Evolutionary conservation across 2,888 invertebrate species (phyloP).

Genomic region (Crocallis elinguaria): DNA sequence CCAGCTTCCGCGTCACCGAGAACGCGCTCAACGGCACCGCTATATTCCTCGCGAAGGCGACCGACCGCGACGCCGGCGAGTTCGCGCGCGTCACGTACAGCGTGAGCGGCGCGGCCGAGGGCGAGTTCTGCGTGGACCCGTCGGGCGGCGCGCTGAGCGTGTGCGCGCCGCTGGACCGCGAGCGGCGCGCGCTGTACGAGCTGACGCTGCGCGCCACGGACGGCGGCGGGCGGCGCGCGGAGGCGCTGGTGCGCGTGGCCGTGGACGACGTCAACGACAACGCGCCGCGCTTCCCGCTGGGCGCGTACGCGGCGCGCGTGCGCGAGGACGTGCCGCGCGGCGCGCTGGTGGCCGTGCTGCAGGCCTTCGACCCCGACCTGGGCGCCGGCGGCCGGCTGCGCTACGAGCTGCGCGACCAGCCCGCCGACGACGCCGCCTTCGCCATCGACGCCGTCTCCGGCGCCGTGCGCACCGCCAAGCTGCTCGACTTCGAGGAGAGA

Average conservation of each 20-base stretch:
- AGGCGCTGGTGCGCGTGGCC: slow-evolving; percentile 91
- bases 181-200: slow-evolving; percentile 92
- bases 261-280: slow-evolving; percentile 97
- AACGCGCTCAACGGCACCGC: slow-evolving; percentile 93
- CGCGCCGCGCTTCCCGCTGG: slow-evolving; percentile 91
- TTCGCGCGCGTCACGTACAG: slow-evolving; percentile 91
- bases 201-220: slow-evolving; percentile 92
- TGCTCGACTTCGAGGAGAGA: slow-evolving; percentile 94
- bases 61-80: slow-evolving; percentile 92
- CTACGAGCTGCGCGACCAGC: slow-evolving; percentile 90
- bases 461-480: slow-evolving; percentile 90
- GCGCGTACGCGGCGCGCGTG: slow-evolving; percentile 91
- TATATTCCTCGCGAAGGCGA: slow-evolving; percentile 92
- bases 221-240: slow-evolving; percentile 90
- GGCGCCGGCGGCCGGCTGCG: slow-evolving; percentile 92
- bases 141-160: slow-evolving; percentile 90
- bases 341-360: slow-evolving; percentile 93
- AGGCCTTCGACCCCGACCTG: slow-evolving; percentile 92
- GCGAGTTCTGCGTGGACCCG: slow-evolving; percentile 93
- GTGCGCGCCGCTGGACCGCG: slow-evolving; percentile 92
- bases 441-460: slow-evolving; percentile 94
- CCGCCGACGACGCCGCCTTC: slow-evolving; percentile 87
- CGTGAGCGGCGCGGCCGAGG: slow-evolving; percentile 89
- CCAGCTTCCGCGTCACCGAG: slow-evolving; percentile 94
- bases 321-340: slow-evolving; percentile 96